Conservation (phyloP, 2,797 vertebrate genomes). For the Muraenolepis orangiensis region DNA sequence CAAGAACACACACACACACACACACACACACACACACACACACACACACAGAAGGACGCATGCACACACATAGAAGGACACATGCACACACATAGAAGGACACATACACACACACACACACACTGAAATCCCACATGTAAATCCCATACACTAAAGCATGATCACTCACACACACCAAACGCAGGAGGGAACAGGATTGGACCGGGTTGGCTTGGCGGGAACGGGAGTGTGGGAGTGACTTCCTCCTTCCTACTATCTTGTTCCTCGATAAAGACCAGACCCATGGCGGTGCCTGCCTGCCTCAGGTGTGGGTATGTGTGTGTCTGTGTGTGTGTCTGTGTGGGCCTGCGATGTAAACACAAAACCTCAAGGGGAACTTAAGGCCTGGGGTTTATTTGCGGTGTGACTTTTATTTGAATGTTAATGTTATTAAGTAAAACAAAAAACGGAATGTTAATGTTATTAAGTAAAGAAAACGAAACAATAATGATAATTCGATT, state of each 20-base stretch:
- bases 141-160: too few species aligned
- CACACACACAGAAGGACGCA: not conserved
- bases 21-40: not conserved
- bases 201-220: not conserved
- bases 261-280: too few species aligned
- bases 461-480: too few species aligned
- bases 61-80: not conserved
- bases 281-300: not conserved
- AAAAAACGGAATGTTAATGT: too few species aligned
- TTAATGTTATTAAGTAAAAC: too few species aligned
- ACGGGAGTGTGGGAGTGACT: not conserved
- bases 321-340: too few species aligned
- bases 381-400: too few species aligned
- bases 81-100: not conserved
- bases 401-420: too few species aligned
- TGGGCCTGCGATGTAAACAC: not conserved
- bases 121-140: too few species aligned
- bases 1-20: slow-evolving; percentile 5
- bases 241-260: not conserved
- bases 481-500: too few species aligned
- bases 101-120: not conserved
- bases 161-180: not conserved
- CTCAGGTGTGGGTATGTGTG: not conserved
- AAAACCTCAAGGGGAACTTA: not conserved
- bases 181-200: not conserved